Conservation (phyloP, 2,113 vertebrate species). For the Salminus brasiliensis region DNA sequence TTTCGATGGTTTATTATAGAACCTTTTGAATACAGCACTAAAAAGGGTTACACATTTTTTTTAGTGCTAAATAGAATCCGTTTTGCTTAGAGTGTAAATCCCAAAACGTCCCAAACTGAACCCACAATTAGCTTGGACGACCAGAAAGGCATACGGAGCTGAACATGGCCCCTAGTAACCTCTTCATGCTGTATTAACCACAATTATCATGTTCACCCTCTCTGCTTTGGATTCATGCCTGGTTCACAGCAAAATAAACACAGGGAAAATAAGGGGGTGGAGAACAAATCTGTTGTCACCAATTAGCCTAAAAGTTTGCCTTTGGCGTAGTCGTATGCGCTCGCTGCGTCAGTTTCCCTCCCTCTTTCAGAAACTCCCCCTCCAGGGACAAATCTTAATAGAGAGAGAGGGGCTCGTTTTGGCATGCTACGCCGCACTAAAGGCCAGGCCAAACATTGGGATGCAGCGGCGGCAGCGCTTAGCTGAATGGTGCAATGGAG, state of each 20-base stretch:
- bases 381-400: conserved; percentile 35
- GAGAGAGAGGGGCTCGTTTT: conserved; percentile 42
- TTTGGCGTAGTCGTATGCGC: conserved; percentile 25
- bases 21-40: too few relatives aligned
- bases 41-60: not conserved
- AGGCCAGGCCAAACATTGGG: conserved; percentile 44
- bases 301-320: conserved; percentile 42
- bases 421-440: conserved; percentile 38
- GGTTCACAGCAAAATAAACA: conserved; percentile 42
- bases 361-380: conserved; percentile 23
- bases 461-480: conserved; percentile 50
- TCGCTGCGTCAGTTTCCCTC: conserved; percentile 35
- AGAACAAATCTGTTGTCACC: conserved; percentile 39
- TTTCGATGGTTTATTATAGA: too few relatives aligned
- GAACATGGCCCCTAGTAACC: not conserved
- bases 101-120: too few relatives aligned
- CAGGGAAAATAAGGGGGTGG: conserved; percentile 2
- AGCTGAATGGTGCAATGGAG: conserved; percentile 50
- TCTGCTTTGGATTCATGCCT: conserved; percentile 9
- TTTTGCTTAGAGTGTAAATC: not conserved
- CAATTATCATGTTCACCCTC: conserved; percentile 32
- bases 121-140: not conserved
- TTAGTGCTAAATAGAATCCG: too few relatives aligned
- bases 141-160: not conserved
- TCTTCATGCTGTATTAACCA: conserved; percentile 26